These are phyloP conservation scores for Tinea semifulvella DNA, from an alignment of 2,888 invertebrate species.

Conservation along the genomic window DNA sequence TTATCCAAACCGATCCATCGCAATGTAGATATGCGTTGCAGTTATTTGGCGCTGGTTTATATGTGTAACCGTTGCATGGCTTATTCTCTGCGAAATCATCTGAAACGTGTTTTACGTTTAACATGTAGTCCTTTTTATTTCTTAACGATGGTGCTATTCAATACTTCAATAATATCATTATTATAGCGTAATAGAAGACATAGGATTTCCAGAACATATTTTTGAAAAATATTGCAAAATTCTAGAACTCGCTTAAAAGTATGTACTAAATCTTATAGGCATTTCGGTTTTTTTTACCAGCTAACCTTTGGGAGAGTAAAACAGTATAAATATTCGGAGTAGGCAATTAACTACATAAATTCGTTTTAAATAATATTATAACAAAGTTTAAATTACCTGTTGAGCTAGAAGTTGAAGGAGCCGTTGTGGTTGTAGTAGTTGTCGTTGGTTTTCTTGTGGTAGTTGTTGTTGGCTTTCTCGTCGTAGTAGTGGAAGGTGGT, in stretches of 20 bases:
- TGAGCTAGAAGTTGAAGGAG: constrained; percentile 31
- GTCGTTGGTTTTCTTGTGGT: constrained; percentile 29
- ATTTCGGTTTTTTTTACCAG: too few species aligned
- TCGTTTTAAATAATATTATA: neutral
- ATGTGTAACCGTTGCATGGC: constrained; percentile 44
- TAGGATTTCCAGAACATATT: too few species aligned
- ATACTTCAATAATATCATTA: too few species aligned
- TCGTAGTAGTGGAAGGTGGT: constrained; percentile 40
- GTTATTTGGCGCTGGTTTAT: constrained; percentile 68
- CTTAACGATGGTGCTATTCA: too few species aligned
- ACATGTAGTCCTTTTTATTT: too few species aligned
- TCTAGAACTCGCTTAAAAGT: too few species aligned
- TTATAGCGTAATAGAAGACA: too few species aligned
- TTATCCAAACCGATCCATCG: constrained; percentile 71
- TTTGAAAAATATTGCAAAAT: too few species aligned
- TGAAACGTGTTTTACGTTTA: neutral
- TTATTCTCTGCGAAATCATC: neutral
- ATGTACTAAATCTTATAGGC: too few species aligned
- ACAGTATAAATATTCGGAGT: too few species aligned
- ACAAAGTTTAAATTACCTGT: neutral
- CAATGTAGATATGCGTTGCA: constrained; percentile 83
- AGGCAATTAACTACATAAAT: too few species aligned
- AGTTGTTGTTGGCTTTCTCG: constrained; percentile 30
- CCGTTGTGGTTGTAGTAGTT: constrained; percentile 29
- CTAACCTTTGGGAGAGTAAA: too few species aligned